Conservation (phyloP, 2,113 vertebrate genomes). For the Nothocercus nigrocapillus region DNA sequence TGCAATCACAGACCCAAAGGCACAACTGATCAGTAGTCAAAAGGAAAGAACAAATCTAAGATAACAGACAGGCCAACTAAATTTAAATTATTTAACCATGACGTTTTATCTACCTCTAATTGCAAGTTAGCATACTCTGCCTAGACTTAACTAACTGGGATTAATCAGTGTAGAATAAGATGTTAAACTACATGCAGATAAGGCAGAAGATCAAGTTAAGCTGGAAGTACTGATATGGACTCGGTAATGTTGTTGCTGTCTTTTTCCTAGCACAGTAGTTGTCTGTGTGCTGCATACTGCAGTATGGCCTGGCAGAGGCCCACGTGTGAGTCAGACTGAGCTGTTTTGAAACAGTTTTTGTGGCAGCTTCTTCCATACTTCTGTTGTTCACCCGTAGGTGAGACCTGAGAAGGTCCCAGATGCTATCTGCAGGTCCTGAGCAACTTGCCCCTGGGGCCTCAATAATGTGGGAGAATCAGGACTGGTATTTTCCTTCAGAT, state of each 20-base stretch:
- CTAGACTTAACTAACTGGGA: conserved; percentile 1
- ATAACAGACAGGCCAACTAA: background rate
- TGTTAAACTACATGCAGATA: background rate
- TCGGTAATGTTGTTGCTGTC: background rate
- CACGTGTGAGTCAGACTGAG: background rate
- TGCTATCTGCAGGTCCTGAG: background rate
- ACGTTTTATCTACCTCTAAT: conserved; percentile 12
- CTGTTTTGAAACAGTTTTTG: background rate
- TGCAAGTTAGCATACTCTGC: conserved; percentile 18
- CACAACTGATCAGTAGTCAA: background rate
- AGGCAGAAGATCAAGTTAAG: background rate
- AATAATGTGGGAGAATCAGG: background rate
- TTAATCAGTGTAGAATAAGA: background rate
- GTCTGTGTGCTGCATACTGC: background rate
- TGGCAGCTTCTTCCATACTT: background rate
- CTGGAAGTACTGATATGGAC: background rate
- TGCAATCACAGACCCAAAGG: background rate
- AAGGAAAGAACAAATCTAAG: background rate
- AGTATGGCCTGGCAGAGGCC: background rate
- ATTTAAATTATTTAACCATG: background rate
- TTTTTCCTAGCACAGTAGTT: background rate
- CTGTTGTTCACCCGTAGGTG: rapidly evolving
- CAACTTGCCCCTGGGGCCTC: background rate
- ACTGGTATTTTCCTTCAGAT: background rate
- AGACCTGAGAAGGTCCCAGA: background rate